These are phyloP conservation scores for Drosophila ochracea DNA, from an alignment of 2,888 invertebrate species.

Conservation along the genomic window DNA sequence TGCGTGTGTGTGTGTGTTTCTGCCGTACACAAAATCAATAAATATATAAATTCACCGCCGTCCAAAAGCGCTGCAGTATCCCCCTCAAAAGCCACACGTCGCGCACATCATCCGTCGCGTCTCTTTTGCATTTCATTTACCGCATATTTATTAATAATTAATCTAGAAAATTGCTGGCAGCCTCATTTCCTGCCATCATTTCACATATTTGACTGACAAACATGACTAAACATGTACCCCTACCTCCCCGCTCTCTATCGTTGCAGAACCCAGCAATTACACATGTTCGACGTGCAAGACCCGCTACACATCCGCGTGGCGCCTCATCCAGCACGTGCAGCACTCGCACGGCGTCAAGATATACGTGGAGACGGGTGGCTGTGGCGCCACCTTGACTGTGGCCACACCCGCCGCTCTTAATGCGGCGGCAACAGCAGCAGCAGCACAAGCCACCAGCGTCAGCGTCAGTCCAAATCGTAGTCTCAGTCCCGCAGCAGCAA, in stretches of 20 bases:
- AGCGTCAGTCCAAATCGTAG: conserved; percentile 46
- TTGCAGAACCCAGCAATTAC: conserved; percentile 96
- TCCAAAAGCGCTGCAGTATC: conserved; percentile 12
- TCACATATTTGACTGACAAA: conserved; percentile 55
- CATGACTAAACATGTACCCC: conserved; percentile 41
- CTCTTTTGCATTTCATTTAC: conserved; percentile 7
- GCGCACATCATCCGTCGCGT: conserved; percentile 1
- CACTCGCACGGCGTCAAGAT: conserved; percentile 97
- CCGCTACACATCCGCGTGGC: conserved; percentile 97
- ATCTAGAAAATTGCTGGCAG: conserved; percentile 58
- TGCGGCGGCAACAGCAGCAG: conserved; percentile 57
- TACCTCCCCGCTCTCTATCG: conserved; percentile 25
- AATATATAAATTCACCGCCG: conserved; percentile 65
- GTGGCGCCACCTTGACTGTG: conserved; percentile 77
- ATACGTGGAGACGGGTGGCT: conserved; percentile 89
- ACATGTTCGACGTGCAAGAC: conserved; percentile 97
- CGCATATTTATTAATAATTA: conserved; percentile 54
- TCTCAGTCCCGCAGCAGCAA: conserved; percentile 56
- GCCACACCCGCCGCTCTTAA: conserved; percentile 72
- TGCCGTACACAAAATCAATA: conserved; percentile 64
- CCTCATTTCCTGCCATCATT: conserved; percentile 58
- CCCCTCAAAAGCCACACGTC: not conserved
- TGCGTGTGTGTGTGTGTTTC: conserved; percentile 10
- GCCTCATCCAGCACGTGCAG: conserved; percentile 97
- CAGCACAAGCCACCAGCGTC: conserved; percentile 34